Base-by-base conservation (phyloP, 2,113 vertebrate species). In the Myiopsitta monachus region DNA sequence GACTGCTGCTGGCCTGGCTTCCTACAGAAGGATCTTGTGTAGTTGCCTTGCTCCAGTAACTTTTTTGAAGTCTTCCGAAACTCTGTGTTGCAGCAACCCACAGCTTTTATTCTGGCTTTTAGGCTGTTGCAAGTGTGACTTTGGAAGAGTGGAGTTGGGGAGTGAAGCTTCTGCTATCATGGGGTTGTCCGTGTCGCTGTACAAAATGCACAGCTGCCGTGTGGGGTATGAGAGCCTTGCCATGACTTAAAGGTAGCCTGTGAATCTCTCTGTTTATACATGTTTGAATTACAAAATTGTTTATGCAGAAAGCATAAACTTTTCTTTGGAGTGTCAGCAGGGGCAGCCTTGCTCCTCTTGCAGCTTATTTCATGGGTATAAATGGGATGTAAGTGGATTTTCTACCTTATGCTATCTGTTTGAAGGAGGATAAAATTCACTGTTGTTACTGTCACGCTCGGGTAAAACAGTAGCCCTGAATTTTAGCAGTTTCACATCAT, bases 61-160 rank as follows among this genome's bases (percentile, higher is more conserved):
- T 95, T 96, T 96, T 79, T 41, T 88, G 84, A 96, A 94, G 88
- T 87, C 76, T 95, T 91, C 96, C 69, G 85, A 47, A 93, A 27
- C n/a, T 7, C 21, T 63, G 52, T 30, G 1, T 46, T 51, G 87
- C 61, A 72, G 69, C 69, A 88, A 26, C 11, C 6, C 44, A 10
- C 43, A 6, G 59, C 38, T 96, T 96, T 92, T 87, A 46, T 74
- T 91, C 46, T 39, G 75, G 36, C 51, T 95, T 94, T 26, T 23
- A 30, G 69, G 26, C 14, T 54, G 26, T 67, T 84, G 39, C 57
- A 57, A 51, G 86, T 21, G 55, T 74, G 79, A 74, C 46, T 67
- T 59, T 81, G 77, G 49, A 77, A 55, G 61, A 43, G 61, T 1
- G 3, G 85, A 66, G 55, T 2, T 4, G 9, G 39, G 69, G 33